Conservation (phyloP, 2,888 invertebrate genomes). For the Drosophila atroscutellata region DNA sequence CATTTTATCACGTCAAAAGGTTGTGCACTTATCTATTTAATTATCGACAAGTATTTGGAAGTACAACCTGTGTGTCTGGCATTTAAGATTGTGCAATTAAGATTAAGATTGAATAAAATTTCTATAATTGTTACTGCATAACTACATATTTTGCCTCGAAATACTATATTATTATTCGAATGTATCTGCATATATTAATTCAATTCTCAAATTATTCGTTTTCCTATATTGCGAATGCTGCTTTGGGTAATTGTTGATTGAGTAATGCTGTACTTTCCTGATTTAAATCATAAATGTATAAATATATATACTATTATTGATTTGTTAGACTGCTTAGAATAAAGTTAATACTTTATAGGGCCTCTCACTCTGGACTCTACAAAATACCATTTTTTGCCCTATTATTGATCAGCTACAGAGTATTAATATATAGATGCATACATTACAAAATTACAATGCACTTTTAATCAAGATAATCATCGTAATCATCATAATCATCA, state of each 20-base stretch:
- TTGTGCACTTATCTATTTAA: not conserved
- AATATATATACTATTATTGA: no score
- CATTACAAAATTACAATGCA: constrained; percentile 35
- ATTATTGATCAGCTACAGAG: not conserved
- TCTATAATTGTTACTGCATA: not conserved
- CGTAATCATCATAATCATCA: not conserved
- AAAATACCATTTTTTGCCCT: not conserved
- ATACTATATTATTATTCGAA: constrained; percentile 1
- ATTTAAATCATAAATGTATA: not conserved
- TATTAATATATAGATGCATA: constrained; percentile 8
- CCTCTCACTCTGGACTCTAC: not conserved
- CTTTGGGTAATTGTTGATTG: not conserved
- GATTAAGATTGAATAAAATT: not conserved
- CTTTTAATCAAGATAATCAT: constrained; percentile 53
- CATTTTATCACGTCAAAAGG: not conserved
- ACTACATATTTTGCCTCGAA: not conserved
- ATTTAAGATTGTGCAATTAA: constrained; percentile 5
- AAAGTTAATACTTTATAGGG: not conserved
- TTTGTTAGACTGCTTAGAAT: no score
- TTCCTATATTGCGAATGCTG: not conserved
- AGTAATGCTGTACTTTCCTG: not conserved
- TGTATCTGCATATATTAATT: not conserved
- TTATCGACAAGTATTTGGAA: constrained; percentile 3
- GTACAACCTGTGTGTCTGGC: not conserved
- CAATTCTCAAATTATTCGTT: not conserved